Base-by-base conservation (phyloP, 35 echinoderm and acorn worm species). In the Heliocidaris tuberculata region DNA sequence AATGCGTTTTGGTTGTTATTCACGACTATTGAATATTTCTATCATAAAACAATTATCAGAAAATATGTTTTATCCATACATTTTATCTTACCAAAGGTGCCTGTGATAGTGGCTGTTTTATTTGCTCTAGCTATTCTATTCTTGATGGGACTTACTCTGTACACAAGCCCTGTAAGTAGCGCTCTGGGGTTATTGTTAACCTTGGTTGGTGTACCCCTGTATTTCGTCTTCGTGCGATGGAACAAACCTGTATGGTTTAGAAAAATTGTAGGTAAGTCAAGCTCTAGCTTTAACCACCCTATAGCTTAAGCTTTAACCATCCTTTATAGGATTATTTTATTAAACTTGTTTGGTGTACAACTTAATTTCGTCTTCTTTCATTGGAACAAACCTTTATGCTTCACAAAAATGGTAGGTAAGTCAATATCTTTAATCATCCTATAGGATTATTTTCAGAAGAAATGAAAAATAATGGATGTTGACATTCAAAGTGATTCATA, bases 221-320 rank as follows among this genome's bases (percentile, higher is more conserved):
- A 89, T 19, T 42, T 89, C 31, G 10, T 89, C 87, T 89, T 89
- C 47, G 87, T 89, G 11, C 47, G 47, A 42, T 89, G 31, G 87
- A 89, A 89, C 31, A 89, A 89, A 89, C 87, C 87, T 42, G 7
- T 24, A 32, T 89, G 87, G 87, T 78, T 78, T 27, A 78, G 21
- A n/a, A 78, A 78, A 78, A 78, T 78, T 27, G 27, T 24, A 78
- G 21, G 65, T 78, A 78, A 24, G 65, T 15, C 35, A 42, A 42
- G 35, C 0, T 42, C 35, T 42, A 42, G 35, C 35, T 42, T 42
- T 42, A 42, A 42, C 35, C 35, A 42, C 35, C 35, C 0, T 42
- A 3, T 42, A 42, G 35, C 35, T 42, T 42, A 42, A 42, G 35
- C 35, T 42, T 42, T 42, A 42, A 42, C 3, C 35, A 42, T 42